Base-by-base conservation (phyloP, 1,140 invertebrate genomes). In the Himalopsyche phryganea region DNA sequence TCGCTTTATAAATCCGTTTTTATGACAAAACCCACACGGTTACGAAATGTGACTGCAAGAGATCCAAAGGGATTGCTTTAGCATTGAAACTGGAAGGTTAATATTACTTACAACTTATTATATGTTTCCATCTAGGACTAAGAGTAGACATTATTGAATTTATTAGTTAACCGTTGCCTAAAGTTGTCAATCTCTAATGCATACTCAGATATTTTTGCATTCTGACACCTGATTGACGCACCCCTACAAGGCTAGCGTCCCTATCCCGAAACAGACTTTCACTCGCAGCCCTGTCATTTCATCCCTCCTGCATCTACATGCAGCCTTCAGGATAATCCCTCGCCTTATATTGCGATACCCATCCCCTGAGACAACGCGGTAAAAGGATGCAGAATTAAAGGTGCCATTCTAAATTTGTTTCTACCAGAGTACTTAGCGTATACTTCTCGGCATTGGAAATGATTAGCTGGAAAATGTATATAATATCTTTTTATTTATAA, bases 151-250 rank as follows among this genome's bases (percentile, higher is more conserved):
- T n/a, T n/a, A n/a, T n/a, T n/a, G n/a, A n/a, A n/a, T n/a, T n/a
- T n/a, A n/a, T n/a, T n/a, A n/a, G n/a, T n/a, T n/a, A n/a, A n/a
- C n/a, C n/a, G n/a, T n/a, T n/a, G n/a, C n/a, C n/a, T n/a, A n/a
- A n/a, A n/a, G n/a, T n/a, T n/a, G n/a, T n/a, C n/a, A n/a, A n/a
- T n/a, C n/a, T n/a, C n/a, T n/a, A n/a, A n/a, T n/a, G n/a, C n/a
- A 28, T 9, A 28, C 4, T 28, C 23, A 5, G 23, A 28, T 28
- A 28, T 28, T 28, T 28, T 28, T 28, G 23, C 40, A 14, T 20
- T 32, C 10, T 56, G 54, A 56, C 54, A 56, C 46, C 46, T 56
- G 54, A 56, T 56, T 56, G 54, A 56, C 54, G 36, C 54, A 49
- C 54, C 54, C 54, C 54, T 38, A 5, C 18, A 2, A 28, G 20